Evolutionary conservation across 2,113 vertebrate genomes (phyloP), one percentile per base, ranked within the genome.

Genomic region (Microtus oregoni): DNA sequence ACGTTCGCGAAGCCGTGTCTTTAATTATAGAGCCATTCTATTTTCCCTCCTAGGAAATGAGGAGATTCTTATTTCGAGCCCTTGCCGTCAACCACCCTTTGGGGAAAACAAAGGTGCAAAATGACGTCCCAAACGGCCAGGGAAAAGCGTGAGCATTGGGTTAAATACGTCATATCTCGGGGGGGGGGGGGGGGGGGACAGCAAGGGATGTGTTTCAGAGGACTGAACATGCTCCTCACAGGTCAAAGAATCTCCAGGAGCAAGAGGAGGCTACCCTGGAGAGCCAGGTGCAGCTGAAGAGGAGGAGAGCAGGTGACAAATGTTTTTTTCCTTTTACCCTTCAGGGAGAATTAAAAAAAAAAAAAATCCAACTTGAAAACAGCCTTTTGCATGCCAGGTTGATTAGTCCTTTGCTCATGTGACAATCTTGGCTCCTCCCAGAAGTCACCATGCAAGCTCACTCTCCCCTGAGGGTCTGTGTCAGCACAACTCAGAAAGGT

Each of bases 1-100:
- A 94, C 47, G 47, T 11, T 67, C 13, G 1, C 14, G 67, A 70
- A n/a, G 10, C 35, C 3, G 2, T 81, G 68, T 76, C 73, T 89
- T 70, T n/a, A 22, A 17, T 44, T 44, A 7, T 0, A 1, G 30
- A 10, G 30, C 11, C 50, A 24, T 77, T n/a, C 26, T 50, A 47
- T 68, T 90, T 83, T 73, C 68, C 67, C 81, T 92, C 47, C 81
- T 87, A 93, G 52, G 68, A 91, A 86, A 93, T 82, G 75, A 78
- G 7, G 68, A 79, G 86, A 94, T 88, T 86, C 44, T 68, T 92
- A 30, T 86, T 79, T 72, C 72, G 2, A 89, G 78, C 14, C 81
- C 89, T 90, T 91, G n/a, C 10, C 75, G 26, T 6, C n/a, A 87
- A 7, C 2, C 30, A 38, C 52, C 26, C 63, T 55, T 19, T 68